Base-by-base conservation (phyloP, 2,113 vertebrate species). In the Columba janthina region DNA sequence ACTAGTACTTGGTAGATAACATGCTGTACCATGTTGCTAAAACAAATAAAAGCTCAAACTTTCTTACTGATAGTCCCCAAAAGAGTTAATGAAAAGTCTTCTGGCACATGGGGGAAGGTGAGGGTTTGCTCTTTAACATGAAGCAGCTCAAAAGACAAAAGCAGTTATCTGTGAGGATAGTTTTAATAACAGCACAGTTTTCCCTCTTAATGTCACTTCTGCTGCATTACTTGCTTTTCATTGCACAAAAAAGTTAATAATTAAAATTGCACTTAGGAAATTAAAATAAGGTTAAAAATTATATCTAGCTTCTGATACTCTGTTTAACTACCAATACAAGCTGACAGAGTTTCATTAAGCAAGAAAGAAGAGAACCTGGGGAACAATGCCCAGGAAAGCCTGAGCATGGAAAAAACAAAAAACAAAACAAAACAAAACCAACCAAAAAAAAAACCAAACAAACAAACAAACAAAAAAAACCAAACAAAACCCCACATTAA, bases 191-290 rank as follows among this genome's bases (percentile, higher is more conserved):
- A 92, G 80, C 36, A 58, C 7, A 31, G 69, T 69, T 92, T 88
- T 82, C 56, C 56, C 66, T 85, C 50, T 88, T 77, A 48, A 83
- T 75, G 74, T 90, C 77, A 81, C 64, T 95, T 93, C 50, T 83
- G 56, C 62, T 88, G 29, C 12, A 50, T 90, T 87, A 44, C 26
- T 72, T 95, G 36, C 34, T 79, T 80, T 87, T 75, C 67, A 60
- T 46, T 69, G 50, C 53, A 78, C 34, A 77, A 75, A 93, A 70
- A 92, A 32, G 42, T 95, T 95, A 96, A 94, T 93, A 86, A 50
- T 90, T 96, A 83, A 95, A 96, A 88, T 96, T 94, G 88, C 64
- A 86, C 46, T 83, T 89, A 50, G 71, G 79, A 61, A 71, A 44
- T 73, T 57, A 90, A 84, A 94, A 80, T 90, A 92, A 75, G 32